Percentiles rank a stretch among this genome's conserved stretches.
These are phyloP conservation scores for Acanthurus lineatus DNA, from an alignment of 2,797 vertebrate species.

Conservation along the genomic window DNA sequence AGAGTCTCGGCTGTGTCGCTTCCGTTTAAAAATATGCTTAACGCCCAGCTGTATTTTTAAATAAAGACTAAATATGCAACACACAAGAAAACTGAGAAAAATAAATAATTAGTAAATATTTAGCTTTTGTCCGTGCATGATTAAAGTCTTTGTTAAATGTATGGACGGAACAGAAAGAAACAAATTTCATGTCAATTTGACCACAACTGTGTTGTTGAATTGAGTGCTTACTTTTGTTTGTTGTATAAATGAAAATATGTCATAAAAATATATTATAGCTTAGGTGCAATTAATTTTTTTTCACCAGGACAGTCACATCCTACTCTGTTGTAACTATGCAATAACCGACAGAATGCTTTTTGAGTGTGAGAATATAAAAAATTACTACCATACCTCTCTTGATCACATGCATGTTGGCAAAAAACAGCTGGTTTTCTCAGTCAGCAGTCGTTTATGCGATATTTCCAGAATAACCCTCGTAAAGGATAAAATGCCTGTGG, in stretches of 20 bases:
- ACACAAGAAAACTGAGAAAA: neutral
- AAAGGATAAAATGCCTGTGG: neutral
- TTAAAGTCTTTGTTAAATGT: constrained; percentile 40
- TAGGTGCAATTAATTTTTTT: neutral
- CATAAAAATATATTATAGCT: neutral
- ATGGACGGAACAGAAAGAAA: constrained; percentile 21
- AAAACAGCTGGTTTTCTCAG: neutral
- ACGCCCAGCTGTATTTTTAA: neutral
- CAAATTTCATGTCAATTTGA: neutral
- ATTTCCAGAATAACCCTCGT: neutral
- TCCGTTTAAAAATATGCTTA: neutral
- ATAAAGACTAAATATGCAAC: neutral
- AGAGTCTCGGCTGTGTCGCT: neutral
- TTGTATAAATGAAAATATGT: no score
- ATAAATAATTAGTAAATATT: neutral
- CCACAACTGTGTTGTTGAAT: neutral
- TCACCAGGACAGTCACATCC: neutral
- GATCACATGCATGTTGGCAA: constrained; percentile 91
- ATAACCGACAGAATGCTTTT: neutral
- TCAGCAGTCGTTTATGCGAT: neutral
- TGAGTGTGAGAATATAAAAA: neutral
- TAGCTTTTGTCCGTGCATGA: neutral
- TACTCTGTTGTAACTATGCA: fast-evolving
- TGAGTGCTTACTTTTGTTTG: fast-evolving
- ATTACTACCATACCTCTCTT: constrained; percentile 88